Conservation (phyloP, 2,797 vertebrate species). For the Lithobates pipiens region DNA sequence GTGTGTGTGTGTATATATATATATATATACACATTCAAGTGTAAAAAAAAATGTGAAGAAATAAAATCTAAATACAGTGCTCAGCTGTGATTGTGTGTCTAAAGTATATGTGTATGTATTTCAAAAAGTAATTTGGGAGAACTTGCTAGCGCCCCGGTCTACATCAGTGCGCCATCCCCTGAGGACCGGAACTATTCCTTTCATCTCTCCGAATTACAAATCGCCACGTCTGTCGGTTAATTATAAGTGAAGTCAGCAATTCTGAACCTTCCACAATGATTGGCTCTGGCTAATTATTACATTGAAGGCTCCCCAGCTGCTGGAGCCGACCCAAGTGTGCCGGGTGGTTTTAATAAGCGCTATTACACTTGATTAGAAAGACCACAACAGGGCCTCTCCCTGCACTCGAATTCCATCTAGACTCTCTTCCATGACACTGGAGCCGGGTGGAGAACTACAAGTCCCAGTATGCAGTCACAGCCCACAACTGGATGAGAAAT, state of each 20-base stretch:
- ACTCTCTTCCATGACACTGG: background rate
- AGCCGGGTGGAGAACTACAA: background rate
- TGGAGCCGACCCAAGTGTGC: background rate
- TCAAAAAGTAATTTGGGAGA: too few relatives aligned
- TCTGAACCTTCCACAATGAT: background rate
- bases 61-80: too few relatives aligned
- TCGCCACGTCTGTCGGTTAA: background rate
- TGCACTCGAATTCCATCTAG: too few relatives aligned
- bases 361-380: background rate
- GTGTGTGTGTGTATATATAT: too few relatives aligned
- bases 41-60: too few relatives aligned
- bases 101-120: too few relatives aligned
- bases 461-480: background rate
- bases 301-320: background rate
- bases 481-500: background rate
- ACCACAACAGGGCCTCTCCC: background rate
- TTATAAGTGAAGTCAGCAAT: background rate
- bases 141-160: background rate
- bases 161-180: background rate
- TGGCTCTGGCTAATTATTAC: background rate
- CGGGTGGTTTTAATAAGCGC: background rate
- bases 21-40: too few relatives aligned
- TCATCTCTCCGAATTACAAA: background rate
- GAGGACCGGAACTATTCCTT: background rate
- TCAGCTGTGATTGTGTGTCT: too few relatives aligned